Percentiles rank a stretch among this genome's conserved stretches.
Evolutionary conservation across 92 coral and sea anemone genomes (phyloP).

Genomic region (Siderastrea radians): DNA sequence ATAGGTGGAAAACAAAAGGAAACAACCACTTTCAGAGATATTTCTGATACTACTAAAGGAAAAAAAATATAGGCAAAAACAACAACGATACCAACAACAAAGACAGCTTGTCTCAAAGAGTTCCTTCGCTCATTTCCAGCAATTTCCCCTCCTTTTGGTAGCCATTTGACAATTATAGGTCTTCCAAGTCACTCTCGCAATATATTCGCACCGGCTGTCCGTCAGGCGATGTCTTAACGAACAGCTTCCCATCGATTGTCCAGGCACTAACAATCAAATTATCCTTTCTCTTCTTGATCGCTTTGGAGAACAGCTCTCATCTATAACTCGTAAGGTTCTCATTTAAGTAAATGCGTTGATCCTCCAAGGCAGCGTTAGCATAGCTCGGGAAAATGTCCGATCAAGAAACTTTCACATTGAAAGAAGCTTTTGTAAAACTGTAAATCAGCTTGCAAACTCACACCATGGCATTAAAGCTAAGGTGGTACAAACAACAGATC

Average conservation of each 20-base stretch:
- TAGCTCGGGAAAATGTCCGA: not conserved
- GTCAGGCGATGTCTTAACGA: constrained; percentile 6
- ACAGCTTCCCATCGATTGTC: not conserved
- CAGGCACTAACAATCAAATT: not conserved
- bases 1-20: not conserved
- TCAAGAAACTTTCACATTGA: no score
- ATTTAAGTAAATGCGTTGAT: not conserved
- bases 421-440: no score
- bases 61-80: no score
- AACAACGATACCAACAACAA: not conserved
- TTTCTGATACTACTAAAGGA: no score
- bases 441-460: no score
- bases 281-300: not conserved
- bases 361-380: not conserved
- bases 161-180: not conserved
- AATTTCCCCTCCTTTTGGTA: not conserved
- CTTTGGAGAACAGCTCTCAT: not conserved
- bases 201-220: not conserved
- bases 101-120: not conserved
- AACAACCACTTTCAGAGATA: not conserved
- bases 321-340: not conserved
- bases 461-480: no score
- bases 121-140: not conserved
- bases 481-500: no score
- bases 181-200: not conserved